phyloP scores from a whole-genome alignment of 2,888 invertebrate genomes.

The Pasiphila rectangulata region DNA sequence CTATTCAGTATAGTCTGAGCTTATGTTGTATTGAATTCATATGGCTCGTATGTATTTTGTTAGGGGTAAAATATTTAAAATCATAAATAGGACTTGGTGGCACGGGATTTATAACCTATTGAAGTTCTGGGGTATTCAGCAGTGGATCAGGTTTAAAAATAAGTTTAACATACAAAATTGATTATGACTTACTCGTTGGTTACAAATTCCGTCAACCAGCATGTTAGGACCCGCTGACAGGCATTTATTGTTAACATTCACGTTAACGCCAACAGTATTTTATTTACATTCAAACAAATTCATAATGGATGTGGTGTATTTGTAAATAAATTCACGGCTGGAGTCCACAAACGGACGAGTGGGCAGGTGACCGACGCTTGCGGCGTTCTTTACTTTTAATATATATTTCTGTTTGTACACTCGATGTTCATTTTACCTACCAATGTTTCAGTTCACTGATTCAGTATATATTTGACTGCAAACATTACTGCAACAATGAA shows the following conservation, averaged over 20 bases:
- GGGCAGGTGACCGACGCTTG: slow-evolving; percentile 43
- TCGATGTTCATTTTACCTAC: slow-evolving; percentile 39
- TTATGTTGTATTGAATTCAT: not conserved
- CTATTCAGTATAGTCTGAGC: not conserved
- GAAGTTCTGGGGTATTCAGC: too few species aligned
- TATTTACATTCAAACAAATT: slow-evolving; percentile 42
- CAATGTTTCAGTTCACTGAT: slow-evolving; percentile 32
- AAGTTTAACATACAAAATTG: too few species aligned
- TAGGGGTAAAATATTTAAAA: too few species aligned
- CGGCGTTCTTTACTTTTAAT: slow-evolving; percentile 62
- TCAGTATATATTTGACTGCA: slow-evolving; percentile 29
- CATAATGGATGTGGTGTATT: slow-evolving; percentile 63
- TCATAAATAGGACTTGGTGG: too few species aligned
- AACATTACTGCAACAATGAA: slow-evolving; percentile 26
- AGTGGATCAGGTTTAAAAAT: too few species aligned
- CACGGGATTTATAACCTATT: too few species aligned
- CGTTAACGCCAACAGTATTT: too few species aligned
- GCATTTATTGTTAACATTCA: too few species aligned
- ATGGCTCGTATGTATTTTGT: too few species aligned
- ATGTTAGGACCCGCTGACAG: too few species aligned
- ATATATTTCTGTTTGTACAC: slow-evolving; percentile 52
- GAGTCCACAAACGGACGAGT: slow-evolving; percentile 38
- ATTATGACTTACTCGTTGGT: too few species aligned
- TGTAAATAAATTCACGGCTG: slow-evolving; percentile 61
- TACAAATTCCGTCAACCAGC: too few species aligned